Evolutionary conservation across 2,888 invertebrate genomes (phyloP), one percentile per base, ranked within the genome.

Genomic region (Cataglyphis altisquamis): DNA sequence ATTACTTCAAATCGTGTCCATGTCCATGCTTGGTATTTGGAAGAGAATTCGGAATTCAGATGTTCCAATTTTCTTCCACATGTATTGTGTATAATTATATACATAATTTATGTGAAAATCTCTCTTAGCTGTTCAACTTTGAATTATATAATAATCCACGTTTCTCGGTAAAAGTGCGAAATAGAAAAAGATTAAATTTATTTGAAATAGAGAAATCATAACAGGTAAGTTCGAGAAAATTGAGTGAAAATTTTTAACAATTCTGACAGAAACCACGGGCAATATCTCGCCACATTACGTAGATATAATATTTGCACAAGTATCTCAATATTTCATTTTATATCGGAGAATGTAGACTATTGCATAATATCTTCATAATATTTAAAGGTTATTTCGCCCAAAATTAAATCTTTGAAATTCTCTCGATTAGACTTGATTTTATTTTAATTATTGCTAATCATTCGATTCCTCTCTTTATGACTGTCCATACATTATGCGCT

Each of bases 41-140:
- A 62, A 80, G 90, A 48, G 18, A 91, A 85, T 90, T 92, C 90
- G 90, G 88, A 57, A 88, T 91, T 87, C 77, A 92, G 92, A 88
- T 92, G 91, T 91, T 92, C 87, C 90, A 91, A 90, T 92, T 91
- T 89, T 84, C 82, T 52, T 52, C 18, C 8, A 52, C n/a, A 52
- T 52, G 6, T n/a, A 48, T 48, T 48, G 18, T 48, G 6, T 52
- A 52, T 6, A 48, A 48, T 52, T n/a, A n/a, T 52, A 52, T 52
- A 52, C 8, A 52, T 52, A n/a, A 52, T 52, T 52, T 15, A 52
- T 8, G n/a, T 52, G n/a, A 8, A n/a, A 6, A 52, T 52, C 48
- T 52, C n/a, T 52, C 48, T 48, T 18, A 48, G 48, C 18, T 48
- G 48, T 52, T 52, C n/a, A 52, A 52, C 18, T n/a, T 52, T n/a